Evolutionary conservation across 1,140 invertebrate species (phyloP).

Genomic region (Anastatus disparis): DNA sequence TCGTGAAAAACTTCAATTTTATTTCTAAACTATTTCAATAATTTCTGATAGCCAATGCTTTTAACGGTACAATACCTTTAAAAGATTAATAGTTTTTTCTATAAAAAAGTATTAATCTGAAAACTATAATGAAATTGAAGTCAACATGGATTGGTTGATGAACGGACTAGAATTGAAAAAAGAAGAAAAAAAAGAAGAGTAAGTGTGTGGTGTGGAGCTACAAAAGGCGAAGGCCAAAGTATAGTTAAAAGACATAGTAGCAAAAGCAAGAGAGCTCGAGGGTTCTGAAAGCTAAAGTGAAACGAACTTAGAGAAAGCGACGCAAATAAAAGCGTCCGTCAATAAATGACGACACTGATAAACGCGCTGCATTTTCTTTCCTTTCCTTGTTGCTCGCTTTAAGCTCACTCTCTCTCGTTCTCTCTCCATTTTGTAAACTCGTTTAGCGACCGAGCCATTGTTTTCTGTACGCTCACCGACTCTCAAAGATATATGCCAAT

Average conservation of each 20-base stretch:
- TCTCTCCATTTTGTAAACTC: conserved; percentile 35
- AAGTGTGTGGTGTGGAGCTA: too few relatives aligned
- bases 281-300: too few relatives aligned
- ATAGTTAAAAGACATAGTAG: too few relatives aligned
- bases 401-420: background rate
- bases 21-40: too few relatives aligned
- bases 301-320: conserved; percentile 9
- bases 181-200: background rate
- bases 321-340: conserved; percentile 36
- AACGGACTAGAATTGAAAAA: too few relatives aligned
- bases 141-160: too few relatives aligned
- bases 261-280: background rate
- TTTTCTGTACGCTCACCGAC: conserved; percentile 6
- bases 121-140: too few relatives aligned
- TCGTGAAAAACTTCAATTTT: too few relatives aligned
- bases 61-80: too few relatives aligned
- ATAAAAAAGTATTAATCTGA: too few relatives aligned
- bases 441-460: conserved; percentile 32
- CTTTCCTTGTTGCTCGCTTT: background rate
- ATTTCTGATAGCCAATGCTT: too few relatives aligned
- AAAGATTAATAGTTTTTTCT: too few relatives aligned
- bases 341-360: conserved; percentile 46
- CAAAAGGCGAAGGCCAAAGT: conserved; percentile 10
- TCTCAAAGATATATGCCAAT: conserved; percentile 31
- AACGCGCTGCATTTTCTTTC: conserved; percentile 19